Conservation (phyloP, 2,888 invertebrate species). For the Rhamnusium bicolor region DNA sequence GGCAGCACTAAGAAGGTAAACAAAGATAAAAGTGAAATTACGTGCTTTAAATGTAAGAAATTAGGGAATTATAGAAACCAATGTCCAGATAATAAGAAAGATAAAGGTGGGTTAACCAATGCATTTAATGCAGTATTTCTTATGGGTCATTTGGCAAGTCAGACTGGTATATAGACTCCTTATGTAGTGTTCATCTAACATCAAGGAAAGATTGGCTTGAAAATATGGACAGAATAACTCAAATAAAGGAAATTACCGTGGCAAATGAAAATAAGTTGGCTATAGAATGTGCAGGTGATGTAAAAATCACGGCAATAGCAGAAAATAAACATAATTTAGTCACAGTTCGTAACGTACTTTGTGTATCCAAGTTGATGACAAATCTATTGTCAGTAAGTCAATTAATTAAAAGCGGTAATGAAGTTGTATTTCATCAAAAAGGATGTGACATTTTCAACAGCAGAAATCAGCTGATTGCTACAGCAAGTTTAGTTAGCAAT, state of each 20-base stretch:
- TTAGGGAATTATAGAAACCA: no score
- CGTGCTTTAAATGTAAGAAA: no score
- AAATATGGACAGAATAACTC: constrained; percentile 22
- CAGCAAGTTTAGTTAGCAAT: constrained; percentile 44
- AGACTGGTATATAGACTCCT: constrained; percentile 58
- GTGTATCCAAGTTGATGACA: constrained; percentile 49
- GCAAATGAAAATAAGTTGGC: constrained; percentile 41
- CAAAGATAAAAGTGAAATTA: no score
- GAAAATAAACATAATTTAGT: constrained; percentile 28
- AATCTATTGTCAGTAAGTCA: constrained; percentile 52
- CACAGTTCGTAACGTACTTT: constrained; percentile 40
- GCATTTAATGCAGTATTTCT: constrained; percentile 54
- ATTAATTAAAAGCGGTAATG: constrained; percentile 48
- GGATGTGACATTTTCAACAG: not conserved
- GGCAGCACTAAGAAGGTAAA: no score
- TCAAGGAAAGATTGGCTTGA: constrained; percentile 38
- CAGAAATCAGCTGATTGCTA: constrained; percentile 38
- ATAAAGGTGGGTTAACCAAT: not conserved
- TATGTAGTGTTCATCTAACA: constrained; percentile 55
- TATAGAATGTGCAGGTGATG: constrained; percentile 46
- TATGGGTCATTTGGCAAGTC: constrained; percentile 38
- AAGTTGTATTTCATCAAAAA: constrained; percentile 40
- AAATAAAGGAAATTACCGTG: constrained; percentile 41
- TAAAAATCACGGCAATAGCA: constrained; percentile 40
- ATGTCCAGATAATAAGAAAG: not conserved